phyloP scores from a whole-genome alignment of 1,140 invertebrate genomes.

The Lutraria rhynchaena region DNA sequence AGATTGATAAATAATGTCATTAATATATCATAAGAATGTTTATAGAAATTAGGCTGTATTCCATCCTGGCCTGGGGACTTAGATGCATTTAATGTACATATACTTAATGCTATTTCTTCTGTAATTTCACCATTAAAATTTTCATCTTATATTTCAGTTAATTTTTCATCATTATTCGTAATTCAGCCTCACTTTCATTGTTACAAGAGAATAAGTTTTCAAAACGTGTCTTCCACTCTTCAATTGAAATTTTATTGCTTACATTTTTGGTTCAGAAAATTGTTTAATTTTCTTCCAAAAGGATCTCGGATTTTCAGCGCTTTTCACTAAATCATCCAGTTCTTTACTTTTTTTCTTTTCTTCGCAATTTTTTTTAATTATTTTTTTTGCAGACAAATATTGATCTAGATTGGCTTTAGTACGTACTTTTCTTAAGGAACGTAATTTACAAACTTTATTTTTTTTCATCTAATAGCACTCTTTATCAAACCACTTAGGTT shows the following conservation, averaged over 20 bases:
- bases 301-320: not conserved
- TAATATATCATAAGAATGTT: slow-evolving; percentile 11
- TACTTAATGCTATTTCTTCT: not conserved
- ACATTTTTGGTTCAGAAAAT: not conserved
- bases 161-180: not conserved
- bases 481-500: not conserved
- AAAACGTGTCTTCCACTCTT: not conserved
- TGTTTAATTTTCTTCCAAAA: not conserved
- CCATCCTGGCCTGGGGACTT: not conserved
- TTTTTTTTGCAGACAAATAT: not conserved
- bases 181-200: not conserved
- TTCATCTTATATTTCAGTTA: not conserved
- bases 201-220: not conserved
- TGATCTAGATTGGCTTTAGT: not conserved
- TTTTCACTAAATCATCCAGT: not conserved
- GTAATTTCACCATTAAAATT: not conserved
- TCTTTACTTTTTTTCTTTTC: not conserved
- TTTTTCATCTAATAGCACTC: not conserved
- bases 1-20: not conserved
- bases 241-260: not conserved
- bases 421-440: not conserved
- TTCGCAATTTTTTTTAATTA: not conserved
- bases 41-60: not conserved
- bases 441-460: not conserved
- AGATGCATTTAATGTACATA: not conserved